A percentile compares a stretch with the other conserved stretches of the same genome.
These are phyloP conservation scores for Steinernema khuongi DNA, from an alignment of 1,140 invertebrate species.

Conservation along the genomic window DNA sequence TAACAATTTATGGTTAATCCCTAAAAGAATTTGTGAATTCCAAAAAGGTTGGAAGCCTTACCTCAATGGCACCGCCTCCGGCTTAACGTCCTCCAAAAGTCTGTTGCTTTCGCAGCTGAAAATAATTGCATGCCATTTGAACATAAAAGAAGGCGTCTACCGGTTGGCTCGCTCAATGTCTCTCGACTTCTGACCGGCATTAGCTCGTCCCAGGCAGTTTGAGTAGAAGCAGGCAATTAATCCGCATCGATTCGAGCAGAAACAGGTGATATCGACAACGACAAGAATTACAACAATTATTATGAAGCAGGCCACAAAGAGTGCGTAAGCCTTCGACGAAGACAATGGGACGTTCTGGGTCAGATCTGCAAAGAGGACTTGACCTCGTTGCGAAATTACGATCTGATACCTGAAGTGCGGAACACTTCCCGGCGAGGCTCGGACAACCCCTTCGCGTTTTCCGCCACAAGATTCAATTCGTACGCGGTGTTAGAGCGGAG, in stretches of 20 bases:
- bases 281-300: not conserved
- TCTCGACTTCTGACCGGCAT: not conserved
- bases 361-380: not conserved
- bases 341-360: not conserved
- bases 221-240: not conserved
- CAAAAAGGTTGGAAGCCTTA: not conserved
- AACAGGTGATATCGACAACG: not conserved
- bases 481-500: not conserved
- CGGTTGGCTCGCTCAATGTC: not conserved
- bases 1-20: not conserved
- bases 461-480: not conserved
- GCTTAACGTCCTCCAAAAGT: not conserved
- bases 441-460: not conserved
- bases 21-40: not conserved
- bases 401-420: not conserved
- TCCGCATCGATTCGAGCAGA: not conserved
- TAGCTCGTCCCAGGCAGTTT: not conserved
- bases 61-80: not conserved
- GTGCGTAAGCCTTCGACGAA: not conserved
- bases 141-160: not conserved
- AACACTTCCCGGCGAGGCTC: not conserved
- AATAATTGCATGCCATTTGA: not conserved
- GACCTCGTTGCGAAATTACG: not conserved
- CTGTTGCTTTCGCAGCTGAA: not conserved
- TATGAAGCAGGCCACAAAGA: not conserved